Evolutionary conservation across 2,113 vertebrate species (phyloP).

Genomic region (Eubucco bourcierii): DNA sequence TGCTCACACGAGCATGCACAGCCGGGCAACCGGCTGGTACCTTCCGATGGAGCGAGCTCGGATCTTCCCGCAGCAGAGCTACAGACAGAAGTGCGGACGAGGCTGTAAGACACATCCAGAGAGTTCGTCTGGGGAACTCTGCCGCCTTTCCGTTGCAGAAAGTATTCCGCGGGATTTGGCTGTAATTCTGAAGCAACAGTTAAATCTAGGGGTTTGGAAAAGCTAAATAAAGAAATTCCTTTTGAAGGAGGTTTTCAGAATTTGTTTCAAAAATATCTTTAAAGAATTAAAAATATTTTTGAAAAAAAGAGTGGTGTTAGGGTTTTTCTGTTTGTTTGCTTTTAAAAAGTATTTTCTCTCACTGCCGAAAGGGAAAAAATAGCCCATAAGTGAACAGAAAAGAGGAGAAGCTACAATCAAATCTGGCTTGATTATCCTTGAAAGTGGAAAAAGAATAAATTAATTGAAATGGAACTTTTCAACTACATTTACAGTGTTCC

Average conservation of each 20-base stretch:
- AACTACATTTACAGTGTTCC: background rate
- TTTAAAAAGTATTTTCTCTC: background rate
- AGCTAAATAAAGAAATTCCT: background rate
- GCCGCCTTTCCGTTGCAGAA: accelerated
- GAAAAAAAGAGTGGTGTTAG: too few relatives aligned
- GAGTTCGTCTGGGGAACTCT: accelerated
- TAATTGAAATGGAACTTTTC: background rate
- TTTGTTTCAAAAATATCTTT: background rate
- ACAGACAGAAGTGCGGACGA: accelerated
- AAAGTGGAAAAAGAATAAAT: background rate
- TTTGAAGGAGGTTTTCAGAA: background rate
- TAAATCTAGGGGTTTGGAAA: accelerated
- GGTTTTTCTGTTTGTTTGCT: too few relatives aligned
- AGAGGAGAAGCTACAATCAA: background rate
- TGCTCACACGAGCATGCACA: accelerated
- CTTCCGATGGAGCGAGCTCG: accelerated
- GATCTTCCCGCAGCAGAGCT: accelerated
- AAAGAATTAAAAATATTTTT: background rate
- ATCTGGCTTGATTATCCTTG: background rate
- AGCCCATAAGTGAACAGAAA: accelerated
- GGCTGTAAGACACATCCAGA: accelerated
- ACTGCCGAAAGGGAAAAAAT: background rate
- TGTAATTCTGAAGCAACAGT: accelerated
- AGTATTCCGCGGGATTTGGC: accelerated
- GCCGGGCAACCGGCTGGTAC: accelerated